phyloP scores from a whole-genome alignment of 2,888 invertebrate species.

The Nesidiocoris tenuis region DNA sequence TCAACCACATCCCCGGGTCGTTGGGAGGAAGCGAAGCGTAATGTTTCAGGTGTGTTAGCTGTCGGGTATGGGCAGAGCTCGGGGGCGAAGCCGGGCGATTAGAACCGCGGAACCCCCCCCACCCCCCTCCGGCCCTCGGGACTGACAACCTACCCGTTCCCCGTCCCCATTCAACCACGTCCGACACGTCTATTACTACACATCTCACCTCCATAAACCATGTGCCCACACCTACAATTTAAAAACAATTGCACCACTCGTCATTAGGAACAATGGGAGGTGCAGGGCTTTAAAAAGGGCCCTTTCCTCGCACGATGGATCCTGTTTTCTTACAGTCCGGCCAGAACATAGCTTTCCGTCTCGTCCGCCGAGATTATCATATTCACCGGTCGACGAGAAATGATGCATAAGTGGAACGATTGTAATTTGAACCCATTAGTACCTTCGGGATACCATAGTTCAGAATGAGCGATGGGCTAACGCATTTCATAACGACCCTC shows the following conservation, averaged over 20 bases:
- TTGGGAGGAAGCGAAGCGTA: constrained; percentile 34
- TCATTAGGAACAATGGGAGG: constrained; percentile 41
- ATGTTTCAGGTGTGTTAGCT: constrained; percentile 27
- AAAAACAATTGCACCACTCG: constrained; percentile 39
- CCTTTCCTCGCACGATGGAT: not conserved
- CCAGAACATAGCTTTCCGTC: not conserved
- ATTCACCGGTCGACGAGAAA: not conserved
- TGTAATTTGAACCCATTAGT: not conserved
- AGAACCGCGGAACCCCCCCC: not conserved
- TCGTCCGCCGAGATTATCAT: not conserved
- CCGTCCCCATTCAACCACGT: not conserved
- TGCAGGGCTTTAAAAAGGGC: not conserved
- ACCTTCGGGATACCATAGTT: not conserved
- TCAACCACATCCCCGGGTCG: not conserved
- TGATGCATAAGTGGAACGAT: not conserved
- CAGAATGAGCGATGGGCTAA: not conserved
- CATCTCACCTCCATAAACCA: constrained; percentile 41
- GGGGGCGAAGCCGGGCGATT: constrained; percentile 18
- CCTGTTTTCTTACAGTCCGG: not conserved
- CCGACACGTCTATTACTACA: constrained; percentile 28
- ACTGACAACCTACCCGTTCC: not conserved
- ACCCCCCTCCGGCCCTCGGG: not conserved
- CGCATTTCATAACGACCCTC: too few relatives aligned
- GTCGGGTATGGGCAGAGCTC: not conserved
- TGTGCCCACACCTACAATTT: constrained; percentile 40